Percentiles rank a stretch among this genome's conserved stretches.
Evolutionary conservation across 2,888 invertebrate species (phyloP).

Genomic region (Drosophila emarginata): DNA sequence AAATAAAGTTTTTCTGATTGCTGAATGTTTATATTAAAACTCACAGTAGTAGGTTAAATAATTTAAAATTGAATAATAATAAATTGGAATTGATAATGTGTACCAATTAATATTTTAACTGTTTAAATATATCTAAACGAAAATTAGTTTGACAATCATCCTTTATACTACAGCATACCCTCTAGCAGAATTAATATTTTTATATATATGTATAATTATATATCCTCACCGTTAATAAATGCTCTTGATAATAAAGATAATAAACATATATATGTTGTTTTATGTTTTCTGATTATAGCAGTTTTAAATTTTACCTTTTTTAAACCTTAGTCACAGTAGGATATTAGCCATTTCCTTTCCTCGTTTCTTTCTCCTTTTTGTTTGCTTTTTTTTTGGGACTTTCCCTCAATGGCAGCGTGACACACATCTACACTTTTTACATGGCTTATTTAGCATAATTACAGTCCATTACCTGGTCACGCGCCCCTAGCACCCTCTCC

Average conservation of each 20-base stretch:
- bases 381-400: neutral
- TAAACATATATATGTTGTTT: neutral
- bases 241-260: neutral
- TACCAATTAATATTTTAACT: too few relatives aligned
- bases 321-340: slow-evolving; percentile 18
- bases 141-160: too few relatives aligned
- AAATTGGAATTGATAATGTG: too few relatives aligned
- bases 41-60: too few relatives aligned
- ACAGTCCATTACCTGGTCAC: slow-evolving; percentile 73
- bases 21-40: too few relatives aligned
- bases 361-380: neutral
- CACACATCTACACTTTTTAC: slow-evolving; percentile 56
- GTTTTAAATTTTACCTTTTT: neutral
- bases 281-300: neutral
- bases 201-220: too few relatives aligned
- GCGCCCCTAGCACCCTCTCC: slow-evolving; percentile 50
- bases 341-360: slow-evolving; percentile 25
- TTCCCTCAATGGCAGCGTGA: slow-evolving; percentile 23
- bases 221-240: neutral
- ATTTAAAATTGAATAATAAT: too few relatives aligned
- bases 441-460: slow-evolving; percentile 74
- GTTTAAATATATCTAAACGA: too few relatives aligned
- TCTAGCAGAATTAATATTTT: too few relatives aligned
- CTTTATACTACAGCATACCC: too few relatives aligned
- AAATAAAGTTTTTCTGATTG: too few relatives aligned